A percentile compares a stretch with the other conserved stretches of the same genome.
Evolutionary conservation across 2,797 vertebrate genomes (phyloP).

Genomic region (Notolepis coatsorum): DNA sequence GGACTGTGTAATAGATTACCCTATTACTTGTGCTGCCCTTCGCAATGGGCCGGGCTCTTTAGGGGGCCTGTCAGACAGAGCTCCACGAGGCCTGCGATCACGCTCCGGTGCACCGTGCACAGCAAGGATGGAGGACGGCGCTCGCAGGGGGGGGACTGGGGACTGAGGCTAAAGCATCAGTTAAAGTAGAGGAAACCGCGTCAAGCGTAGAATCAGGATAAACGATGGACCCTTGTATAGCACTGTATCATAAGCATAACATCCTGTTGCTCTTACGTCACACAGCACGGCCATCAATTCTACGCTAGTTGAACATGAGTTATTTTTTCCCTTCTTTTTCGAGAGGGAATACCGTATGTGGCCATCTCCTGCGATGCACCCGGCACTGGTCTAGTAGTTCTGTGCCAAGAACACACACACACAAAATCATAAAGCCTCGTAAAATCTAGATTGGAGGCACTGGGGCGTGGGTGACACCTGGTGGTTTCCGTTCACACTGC

Average conservation of each 20-base stretch:
- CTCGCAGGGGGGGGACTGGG: conserved; percentile 56
- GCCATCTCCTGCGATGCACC: conserved; percentile 31
- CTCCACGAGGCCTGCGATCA: conserved; percentile 59
- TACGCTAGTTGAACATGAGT: conserved; percentile 34
- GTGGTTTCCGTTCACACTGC: conserved; percentile 57
- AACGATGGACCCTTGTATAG: conserved; percentile 14
- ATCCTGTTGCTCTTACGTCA: conserved; percentile 28
- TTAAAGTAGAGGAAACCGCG: conserved; percentile 35
- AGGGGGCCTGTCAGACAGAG: conserved; percentile 65
- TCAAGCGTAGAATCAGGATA: conserved; percentile 37
- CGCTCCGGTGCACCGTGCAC: conserved; percentile 66
- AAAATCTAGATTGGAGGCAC: conserved; percentile 39
- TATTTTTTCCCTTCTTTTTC: too few relatives aligned
- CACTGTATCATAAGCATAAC: conserved; percentile 32
- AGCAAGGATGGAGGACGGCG: conserved; percentile 52
- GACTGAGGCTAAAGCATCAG: conserved; percentile 36
- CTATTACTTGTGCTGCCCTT: conserved; percentile 82
- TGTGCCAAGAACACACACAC: conserved; percentile 43
- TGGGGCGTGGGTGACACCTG: conserved; percentile 69
- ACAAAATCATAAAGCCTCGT: conserved; percentile 49
- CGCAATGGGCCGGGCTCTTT: conserved; percentile 65
- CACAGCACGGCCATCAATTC: neutral
- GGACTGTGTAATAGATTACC: conserved; percentile 82
- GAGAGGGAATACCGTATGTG: neutral
- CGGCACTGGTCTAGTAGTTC: conserved; percentile 36